A percentile compares a stretch with the other conserved stretches of the same genome.
Evolutionary conservation across 2,797 vertebrate genomes (phyloP).

Genomic region (Chrosomus eos): DNA sequence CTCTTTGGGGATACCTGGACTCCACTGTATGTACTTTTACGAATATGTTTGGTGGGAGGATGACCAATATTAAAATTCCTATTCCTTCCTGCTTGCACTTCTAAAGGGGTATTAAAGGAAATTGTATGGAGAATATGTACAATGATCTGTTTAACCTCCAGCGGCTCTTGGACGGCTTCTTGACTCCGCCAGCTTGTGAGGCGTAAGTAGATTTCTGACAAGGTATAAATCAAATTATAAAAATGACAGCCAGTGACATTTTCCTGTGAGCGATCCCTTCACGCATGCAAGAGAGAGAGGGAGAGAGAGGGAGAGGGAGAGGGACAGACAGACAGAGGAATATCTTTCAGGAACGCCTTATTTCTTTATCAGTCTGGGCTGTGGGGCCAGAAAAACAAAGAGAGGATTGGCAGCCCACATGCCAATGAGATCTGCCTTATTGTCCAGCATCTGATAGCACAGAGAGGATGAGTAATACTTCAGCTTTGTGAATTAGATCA

Average conservation of each 20-base stretch:
- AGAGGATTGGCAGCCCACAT: conserved; percentile 42
- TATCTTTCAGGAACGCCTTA: conserved; percentile 50
- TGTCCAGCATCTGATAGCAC: conserved; percentile 43
- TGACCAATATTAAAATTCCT: conserved; percentile 64
- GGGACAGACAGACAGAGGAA: background rate
- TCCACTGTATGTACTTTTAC: background rate
- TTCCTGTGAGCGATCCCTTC: conserved; percentile 59
- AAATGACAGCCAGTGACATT: conserved; percentile 72
- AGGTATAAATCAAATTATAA: conserved; percentile 73
- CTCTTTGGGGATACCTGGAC: background rate
- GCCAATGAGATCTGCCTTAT: conserved; percentile 45
- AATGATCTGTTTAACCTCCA: conserved; percentile 70
- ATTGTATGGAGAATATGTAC: conserved; percentile 67
- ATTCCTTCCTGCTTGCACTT: conserved; percentile 62
- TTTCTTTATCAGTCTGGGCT: conserved; percentile 53
- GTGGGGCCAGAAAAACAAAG: conserved; percentile 53
- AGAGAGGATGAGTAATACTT: conserved; percentile 52
- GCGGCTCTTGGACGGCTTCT: conserved; percentile 60
- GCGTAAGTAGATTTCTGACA: conserved; percentile 69
- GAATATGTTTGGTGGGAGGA: conserved; percentile 39
- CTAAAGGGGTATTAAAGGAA: conserved; percentile 68
- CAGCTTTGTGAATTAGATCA: conserved; percentile 48
- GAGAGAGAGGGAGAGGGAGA: background rate
- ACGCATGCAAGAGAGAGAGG: conserved; percentile 27
- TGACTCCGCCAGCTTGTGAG: conserved; percentile 63